A percentile compares a stretch with the other conserved stretches of the same genome.
Conservation (phyloP, 2,113 vertebrate genomes). For the Merops nubicus region DNA sequence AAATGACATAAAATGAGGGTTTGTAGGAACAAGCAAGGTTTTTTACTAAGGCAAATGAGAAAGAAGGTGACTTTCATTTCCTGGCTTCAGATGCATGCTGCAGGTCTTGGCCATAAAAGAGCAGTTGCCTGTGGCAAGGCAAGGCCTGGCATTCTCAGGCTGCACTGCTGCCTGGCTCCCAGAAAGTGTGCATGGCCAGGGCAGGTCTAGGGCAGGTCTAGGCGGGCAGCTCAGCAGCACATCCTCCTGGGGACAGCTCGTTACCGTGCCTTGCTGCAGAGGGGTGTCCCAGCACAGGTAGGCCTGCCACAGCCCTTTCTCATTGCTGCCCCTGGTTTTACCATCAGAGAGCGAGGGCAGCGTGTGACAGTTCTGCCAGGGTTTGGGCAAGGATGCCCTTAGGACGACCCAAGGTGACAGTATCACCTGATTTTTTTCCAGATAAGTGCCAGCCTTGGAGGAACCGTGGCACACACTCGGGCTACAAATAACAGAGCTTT, state of each 20-base stretch:
- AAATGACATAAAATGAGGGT: neutral
- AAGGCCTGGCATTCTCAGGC: rapidly evolving
- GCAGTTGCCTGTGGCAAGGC: rapidly evolving
- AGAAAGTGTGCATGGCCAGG: rapidly evolving
- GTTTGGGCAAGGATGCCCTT: neutral
- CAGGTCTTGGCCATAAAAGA: neutral
- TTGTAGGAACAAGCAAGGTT: neutral
- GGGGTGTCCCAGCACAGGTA: neutral
- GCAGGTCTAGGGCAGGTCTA: neutral
- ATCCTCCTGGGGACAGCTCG: too few relatives aligned
- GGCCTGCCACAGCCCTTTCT: rapidly evolving
- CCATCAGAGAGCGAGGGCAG: rapidly evolving
- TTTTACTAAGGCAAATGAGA: neutral
- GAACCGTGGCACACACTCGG: neutral
- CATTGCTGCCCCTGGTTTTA: neutral
- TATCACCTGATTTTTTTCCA: neutral
- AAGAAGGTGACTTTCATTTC: constrained; percentile 26
- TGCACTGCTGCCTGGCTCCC: neutral
- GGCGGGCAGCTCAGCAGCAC: neutral
- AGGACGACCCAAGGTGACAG: neutral
- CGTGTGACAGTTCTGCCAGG: rapidly evolving
- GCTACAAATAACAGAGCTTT: neutral
- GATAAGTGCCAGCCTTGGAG: neutral
- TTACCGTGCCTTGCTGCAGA: neutral
- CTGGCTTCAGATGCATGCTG: neutral